These are phyloP conservation scores for Vombatus ursinus DNA, from an alignment of 2,113 vertebrate genomes.

Conservation along the genomic window DNA sequence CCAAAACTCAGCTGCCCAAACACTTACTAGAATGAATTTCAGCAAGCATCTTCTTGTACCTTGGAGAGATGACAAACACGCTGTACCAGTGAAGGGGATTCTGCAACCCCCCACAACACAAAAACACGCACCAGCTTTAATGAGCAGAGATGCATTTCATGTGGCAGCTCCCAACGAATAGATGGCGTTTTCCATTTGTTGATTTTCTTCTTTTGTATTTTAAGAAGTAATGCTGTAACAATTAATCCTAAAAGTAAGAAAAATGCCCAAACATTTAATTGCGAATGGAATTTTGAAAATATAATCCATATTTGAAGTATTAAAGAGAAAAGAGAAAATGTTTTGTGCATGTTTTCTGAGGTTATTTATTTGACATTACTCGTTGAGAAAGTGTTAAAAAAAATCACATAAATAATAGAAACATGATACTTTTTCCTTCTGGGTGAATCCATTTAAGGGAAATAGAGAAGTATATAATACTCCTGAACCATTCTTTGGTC, in stretches of 20 bases:
- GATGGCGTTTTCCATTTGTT: background rate
- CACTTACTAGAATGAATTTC: constrained; percentile 63
- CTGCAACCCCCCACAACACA: background rate
- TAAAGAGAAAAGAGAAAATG: background rate
- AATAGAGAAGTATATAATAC: background rate
- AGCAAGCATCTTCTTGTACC: constrained; percentile 16
- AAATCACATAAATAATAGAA: background rate
- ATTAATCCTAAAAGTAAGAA: background rate
- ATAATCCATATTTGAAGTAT: background rate
- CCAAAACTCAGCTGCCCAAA: constrained; percentile 67
- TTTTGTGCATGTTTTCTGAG: background rate
- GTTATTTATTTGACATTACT: background rate
- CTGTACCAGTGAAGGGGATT: background rate
- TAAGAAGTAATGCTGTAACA: constrained; percentile 26
- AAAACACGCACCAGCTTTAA: background rate
- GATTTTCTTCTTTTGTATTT: constrained; percentile 30
- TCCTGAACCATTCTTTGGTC: background rate
- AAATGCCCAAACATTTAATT: background rate
- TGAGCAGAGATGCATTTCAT: background rate
- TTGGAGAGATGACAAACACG: background rate
- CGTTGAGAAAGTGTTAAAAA: background rate
- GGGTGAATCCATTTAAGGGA: background rate
- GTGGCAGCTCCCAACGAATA: background rate
- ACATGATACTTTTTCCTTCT: background rate
- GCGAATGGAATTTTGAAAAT: background rate